These are phyloP conservation scores for Myoxocephalus aenaeus DNA, from an alignment of 2,797 vertebrate genomes.

Conservation along the genomic window DNA sequence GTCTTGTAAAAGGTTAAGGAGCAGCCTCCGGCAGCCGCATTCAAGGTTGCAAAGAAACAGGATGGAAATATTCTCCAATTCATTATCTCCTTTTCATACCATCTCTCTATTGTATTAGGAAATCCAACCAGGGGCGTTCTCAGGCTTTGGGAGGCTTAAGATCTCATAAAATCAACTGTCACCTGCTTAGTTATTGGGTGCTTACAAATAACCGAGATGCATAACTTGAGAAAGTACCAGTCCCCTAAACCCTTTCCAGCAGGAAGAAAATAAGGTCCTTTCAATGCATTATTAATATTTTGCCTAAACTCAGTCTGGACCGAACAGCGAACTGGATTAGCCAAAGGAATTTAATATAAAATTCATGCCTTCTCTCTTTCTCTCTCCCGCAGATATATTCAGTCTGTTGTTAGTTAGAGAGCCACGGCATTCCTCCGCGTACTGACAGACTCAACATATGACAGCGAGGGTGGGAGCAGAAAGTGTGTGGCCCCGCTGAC, in stretches of 20 bases:
- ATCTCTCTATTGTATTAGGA: conserved; percentile 73
- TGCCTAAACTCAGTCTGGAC: conserved; percentile 82
- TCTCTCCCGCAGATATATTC: conserved; percentile 65
- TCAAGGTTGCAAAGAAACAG: conserved; percentile 69
- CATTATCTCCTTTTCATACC: conserved; percentile 77
- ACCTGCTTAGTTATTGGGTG: conserved; percentile 84
- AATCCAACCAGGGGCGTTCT: conserved; percentile 76
- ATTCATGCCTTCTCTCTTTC: conserved; percentile 70
- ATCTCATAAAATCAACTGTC: conserved; percentile 86
- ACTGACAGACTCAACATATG: conserved; percentile 70
- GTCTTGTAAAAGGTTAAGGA: conserved; percentile 60
- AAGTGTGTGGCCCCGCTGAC: conserved; percentile 68
- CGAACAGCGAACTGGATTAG: conserved; percentile 81
- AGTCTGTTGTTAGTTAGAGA: conserved; percentile 83
- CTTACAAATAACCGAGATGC: conserved; percentile 84
- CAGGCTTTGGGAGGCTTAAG: conserved; percentile 81
- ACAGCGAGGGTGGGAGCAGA: conserved; percentile 69
- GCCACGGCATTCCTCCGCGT: conserved; percentile 73
- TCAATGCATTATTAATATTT: conserved; percentile 85
- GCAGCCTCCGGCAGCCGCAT: conserved; percentile 40
- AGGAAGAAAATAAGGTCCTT: conserved; percentile 76
- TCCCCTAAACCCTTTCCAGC: conserved; percentile 74
- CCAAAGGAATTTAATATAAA: conserved; percentile 84
- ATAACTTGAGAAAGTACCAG: conserved; percentile 80
- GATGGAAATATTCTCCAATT: conserved; percentile 71